Conservation (phyloP, 2,113 vertebrate species). For the Otocyon megalotis region DNA sequence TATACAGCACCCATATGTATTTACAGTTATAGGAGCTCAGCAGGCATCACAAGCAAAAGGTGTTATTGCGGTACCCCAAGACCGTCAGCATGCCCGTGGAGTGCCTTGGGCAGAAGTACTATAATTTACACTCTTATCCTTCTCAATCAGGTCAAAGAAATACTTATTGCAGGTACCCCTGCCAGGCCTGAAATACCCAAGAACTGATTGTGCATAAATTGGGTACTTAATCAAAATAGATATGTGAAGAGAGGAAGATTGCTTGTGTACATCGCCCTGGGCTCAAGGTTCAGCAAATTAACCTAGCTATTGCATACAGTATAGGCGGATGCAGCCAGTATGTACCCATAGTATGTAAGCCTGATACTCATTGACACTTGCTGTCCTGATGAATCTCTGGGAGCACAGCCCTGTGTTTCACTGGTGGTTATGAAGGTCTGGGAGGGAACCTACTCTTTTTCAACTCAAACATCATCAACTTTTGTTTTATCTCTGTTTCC, state of each 20-base stretch:
- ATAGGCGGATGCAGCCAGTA: background rate
- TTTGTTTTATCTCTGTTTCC: background rate
- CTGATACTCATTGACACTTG: background rate
- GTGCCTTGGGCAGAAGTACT: background rate
- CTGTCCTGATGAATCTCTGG: background rate
- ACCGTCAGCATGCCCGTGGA: background rate
- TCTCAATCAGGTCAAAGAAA: background rate
- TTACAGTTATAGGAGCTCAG: background rate
- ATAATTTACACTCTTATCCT: background rate
- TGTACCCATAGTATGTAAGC: background rate
- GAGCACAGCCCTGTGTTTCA: background rate
- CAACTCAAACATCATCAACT: conserved; percentile 23
- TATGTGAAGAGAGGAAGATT: background rate
- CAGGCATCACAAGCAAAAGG: background rate
- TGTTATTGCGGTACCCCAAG: background rate
- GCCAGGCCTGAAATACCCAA: background rate
- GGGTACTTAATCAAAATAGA: background rate
- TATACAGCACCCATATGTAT: background rate
- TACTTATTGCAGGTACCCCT: background rate
- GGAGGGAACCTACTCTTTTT: background rate
- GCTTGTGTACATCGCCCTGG: background rate
- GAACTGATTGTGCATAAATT: background rate
- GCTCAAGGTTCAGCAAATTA: background rate
- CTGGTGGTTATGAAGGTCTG: background rate
- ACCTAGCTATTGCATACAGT: background rate